A percentile compares a stretch with the other conserved stretches of the same genome.
Evolutionary conservation across 2,113 vertebrate species (phyloP).

Genomic region (Cochlearius cochlearius): DNA sequence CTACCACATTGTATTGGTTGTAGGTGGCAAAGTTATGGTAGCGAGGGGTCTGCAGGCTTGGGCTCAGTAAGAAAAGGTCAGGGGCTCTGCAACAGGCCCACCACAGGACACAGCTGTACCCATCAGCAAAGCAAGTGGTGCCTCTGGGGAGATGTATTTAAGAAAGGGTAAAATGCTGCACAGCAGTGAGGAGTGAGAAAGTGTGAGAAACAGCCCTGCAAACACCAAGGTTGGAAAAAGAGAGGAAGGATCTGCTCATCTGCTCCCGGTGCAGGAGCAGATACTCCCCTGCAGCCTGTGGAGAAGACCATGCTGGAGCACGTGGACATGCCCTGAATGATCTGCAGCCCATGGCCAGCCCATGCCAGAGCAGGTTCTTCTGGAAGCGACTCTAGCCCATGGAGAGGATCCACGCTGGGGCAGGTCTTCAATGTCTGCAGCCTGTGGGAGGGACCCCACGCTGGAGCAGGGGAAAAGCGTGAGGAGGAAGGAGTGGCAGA

Average conservation of each 20-base stretch:
- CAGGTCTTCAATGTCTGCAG: neutral
- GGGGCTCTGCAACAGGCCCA: neutral
- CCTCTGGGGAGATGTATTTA: neutral
- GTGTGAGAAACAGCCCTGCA: neutral
- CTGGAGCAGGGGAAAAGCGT: neutral
- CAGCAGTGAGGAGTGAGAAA: neutral
- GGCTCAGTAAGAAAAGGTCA: neutral
- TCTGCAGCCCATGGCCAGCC: neutral
- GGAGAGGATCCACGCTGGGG: neutral
- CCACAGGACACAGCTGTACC: neutral
- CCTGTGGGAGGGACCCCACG: rapidly evolving
- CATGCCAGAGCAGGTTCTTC: rapidly evolving
- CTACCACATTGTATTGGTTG: neutral
- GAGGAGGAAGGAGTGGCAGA: neutral
- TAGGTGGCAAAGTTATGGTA: neutral
- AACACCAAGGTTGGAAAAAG: neutral
- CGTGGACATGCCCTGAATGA: rapidly evolving
- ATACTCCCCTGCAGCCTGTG: neutral
- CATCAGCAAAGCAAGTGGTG: neutral
- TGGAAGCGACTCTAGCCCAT: neutral
- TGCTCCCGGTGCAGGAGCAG: neutral
- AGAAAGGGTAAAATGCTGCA: neutral
- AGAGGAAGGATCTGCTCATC: neutral
- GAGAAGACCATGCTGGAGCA: rapidly evolving
- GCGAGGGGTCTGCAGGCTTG: neutral